Evolutionary conservation across 2,797 vertebrate species (phyloP).

Genomic region (Silurus aristotelis): DNA sequence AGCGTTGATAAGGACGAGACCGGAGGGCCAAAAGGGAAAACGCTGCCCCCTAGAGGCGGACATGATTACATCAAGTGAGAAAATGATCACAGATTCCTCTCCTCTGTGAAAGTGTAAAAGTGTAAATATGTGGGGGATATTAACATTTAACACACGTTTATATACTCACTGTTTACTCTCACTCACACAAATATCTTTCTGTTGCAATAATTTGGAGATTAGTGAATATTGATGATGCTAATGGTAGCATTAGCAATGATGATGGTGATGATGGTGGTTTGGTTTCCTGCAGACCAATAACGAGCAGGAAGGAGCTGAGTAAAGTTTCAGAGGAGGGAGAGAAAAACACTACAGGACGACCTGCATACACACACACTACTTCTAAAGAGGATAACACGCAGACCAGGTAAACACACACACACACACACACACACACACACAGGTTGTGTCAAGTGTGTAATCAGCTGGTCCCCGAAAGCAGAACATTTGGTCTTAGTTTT

Average conservation of each 20-base stretch:
- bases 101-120: background rate
- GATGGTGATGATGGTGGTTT: background rate
- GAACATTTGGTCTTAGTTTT: background rate
- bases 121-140: background rate
- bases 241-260: background rate
- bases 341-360: constrained; percentile 66
- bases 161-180: background rate
- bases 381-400: constrained; percentile 68
- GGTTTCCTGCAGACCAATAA: constrained; percentile 64
- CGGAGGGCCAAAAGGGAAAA: constrained; percentile 83
- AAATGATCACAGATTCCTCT: background rate
- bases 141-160: background rate
- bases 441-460: background rate
- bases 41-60: constrained; percentile 70
- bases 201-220: background rate
- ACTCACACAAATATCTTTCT: background rate
- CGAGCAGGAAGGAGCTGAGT: constrained; percentile 73
- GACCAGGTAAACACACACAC: constrained; percentile 65
- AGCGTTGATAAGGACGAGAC: constrained; percentile 93
- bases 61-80: constrained; percentile 85
- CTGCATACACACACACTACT: constrained; percentile 57
- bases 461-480: background rate
- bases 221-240: background rate
- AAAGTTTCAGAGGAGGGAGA: constrained; percentile 87
- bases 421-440: background rate